phyloP scores from a whole-genome alignment of 2,797 vertebrate genomes.

The Ctenosaura bakeri region DNA sequence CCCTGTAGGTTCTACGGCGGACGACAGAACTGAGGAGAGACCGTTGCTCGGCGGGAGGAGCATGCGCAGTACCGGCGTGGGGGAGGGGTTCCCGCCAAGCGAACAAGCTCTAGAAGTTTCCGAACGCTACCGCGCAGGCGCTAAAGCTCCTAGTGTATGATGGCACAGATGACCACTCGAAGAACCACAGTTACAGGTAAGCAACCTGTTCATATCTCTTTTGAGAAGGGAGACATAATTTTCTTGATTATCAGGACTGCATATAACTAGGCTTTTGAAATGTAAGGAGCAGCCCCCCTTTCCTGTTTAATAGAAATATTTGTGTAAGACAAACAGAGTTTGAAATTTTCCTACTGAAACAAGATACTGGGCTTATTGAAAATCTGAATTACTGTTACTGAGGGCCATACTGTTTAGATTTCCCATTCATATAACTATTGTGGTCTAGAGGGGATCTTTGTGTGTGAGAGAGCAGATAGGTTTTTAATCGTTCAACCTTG shows the following conservation, averaged over 20 bases:
- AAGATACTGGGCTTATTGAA: background rate
- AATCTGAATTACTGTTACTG: background rate
- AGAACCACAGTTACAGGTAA: too few species aligned
- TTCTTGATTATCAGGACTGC: background rate
- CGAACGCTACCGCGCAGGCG: too few species aligned
- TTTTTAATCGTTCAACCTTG: background rate
- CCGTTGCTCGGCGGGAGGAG: too few species aligned
- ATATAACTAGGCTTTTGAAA: conserved; percentile 23
- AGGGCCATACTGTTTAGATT: background rate
- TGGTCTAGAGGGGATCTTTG: background rate
- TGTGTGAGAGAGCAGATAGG: background rate
- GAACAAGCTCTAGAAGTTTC: too few species aligned
- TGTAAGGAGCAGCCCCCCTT: conserved; percentile 9
- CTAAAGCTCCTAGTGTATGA: too few species aligned
- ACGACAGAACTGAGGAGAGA: too few species aligned
- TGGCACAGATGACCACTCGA: too few species aligned
- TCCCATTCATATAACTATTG: too few species aligned
- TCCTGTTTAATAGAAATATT: conserved; percentile 20
- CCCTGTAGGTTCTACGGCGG: too few species aligned
- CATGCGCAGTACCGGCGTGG: too few species aligned
- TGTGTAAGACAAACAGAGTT: background rate
- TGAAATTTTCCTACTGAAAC: background rate
- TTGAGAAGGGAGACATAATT: background rate
- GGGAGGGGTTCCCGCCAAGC: too few species aligned
- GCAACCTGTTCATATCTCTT: too few species aligned